phyloP scores from a whole-genome alignment of 2,888 invertebrate genomes.

The Biston stratarius region DNA sequence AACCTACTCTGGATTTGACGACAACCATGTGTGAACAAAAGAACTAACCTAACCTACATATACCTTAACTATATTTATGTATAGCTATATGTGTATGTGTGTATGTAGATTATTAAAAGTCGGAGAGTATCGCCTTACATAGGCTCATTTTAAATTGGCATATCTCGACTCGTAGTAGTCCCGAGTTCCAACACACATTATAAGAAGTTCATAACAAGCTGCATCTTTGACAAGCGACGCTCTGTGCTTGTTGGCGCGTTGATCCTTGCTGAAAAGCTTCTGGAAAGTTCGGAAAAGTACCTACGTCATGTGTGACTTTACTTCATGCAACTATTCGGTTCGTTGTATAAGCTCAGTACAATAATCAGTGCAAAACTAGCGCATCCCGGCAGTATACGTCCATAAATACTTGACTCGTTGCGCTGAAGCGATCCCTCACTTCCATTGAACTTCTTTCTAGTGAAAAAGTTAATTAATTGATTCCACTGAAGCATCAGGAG shows the following conservation, averaged over 20 bases:
- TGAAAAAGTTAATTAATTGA: constrained; percentile 62
- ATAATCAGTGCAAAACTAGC: constrained; percentile 19
- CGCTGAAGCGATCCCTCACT: constrained; percentile 44
- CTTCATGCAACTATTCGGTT: neutral
- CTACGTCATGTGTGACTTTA: constrained; percentile 2
- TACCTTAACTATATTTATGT: too few relatives aligned
- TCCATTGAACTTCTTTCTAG: constrained; percentile 47
- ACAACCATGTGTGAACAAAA: too few relatives aligned
- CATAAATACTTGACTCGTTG: constrained; percentile 38
- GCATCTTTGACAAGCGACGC: constrained; percentile 38
- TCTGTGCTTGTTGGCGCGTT: constrained; percentile 5
- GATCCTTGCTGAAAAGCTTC: constrained; percentile 6
- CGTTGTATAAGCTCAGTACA: neutral
- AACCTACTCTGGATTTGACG: too few relatives aligned
- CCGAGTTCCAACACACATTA: neutral
- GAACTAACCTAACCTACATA: too few relatives aligned
- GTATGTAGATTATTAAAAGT: neutral
- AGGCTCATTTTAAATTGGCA: too few relatives aligned
- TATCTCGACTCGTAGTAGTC: neutral
- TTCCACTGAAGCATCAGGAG: constrained; percentile 39
- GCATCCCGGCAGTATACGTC: constrained; percentile 18
- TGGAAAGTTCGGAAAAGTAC: constrained; percentile 2
- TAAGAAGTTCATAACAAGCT: constrained; percentile 43
- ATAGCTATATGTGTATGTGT: too few relatives aligned
- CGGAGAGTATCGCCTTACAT: too few relatives aligned